A percentile compares a stretch with the other conserved stretches of the same genome.
Conservation (phyloP, 2,113 vertebrate species). For the Embiotoca jacksoni region DNA sequence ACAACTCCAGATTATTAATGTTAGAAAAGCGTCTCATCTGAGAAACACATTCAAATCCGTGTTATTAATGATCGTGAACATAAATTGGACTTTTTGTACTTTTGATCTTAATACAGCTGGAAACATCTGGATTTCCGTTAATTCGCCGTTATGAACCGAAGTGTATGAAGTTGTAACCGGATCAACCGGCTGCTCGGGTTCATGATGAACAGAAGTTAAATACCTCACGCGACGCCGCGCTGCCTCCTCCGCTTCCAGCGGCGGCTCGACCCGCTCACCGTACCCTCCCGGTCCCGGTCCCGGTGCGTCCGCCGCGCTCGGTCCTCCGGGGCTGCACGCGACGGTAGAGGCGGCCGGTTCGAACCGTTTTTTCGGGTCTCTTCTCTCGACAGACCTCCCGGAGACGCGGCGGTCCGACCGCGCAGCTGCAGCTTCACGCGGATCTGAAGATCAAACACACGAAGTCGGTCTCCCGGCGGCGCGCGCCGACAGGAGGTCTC, state of each 20-base stretch:
- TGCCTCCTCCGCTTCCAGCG: slow-evolving; percentile 40
- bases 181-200: no score
- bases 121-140: no score
- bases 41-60: no score
- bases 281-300: neutral
- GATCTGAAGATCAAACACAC: slow-evolving; percentile 33
- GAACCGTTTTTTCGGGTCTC: neutral
- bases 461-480: neutral
- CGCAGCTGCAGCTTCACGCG: slow-evolving; percentile 32
- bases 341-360: neutral
- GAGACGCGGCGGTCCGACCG: neutral
- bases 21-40: no score
- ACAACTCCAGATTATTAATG: no score
- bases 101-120: no score
- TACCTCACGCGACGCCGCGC: slow-evolving; percentile 24
- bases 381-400: neutral
- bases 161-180: no score
- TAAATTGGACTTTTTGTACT: no score
- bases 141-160: no score
- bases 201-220: neutral
- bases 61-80: no score
- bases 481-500: slow-evolving; percentile 1
- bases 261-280: neutral
- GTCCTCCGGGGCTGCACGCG: neutral
- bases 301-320: neutral